Percentiles rank a stretch among this genome's conserved stretches.
Evolutionary conservation across 2,888 invertebrate genomes (phyloP).

Genomic region (Macrosoma leucophasiata): DNA sequence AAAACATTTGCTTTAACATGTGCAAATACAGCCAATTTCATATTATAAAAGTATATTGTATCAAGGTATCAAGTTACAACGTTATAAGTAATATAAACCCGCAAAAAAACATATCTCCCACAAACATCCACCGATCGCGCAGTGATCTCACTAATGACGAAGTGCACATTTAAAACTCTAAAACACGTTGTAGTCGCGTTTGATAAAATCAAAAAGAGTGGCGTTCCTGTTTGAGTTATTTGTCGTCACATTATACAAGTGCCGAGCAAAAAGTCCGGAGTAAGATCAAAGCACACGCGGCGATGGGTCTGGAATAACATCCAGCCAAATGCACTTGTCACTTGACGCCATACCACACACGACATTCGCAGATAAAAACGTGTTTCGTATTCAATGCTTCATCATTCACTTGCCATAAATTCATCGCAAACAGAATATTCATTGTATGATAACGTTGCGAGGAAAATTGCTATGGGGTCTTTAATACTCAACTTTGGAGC

Average conservation of each 20-base stretch:
- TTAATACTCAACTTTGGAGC: neutral
- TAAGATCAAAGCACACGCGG: conserved; percentile 66
- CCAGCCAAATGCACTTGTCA: conserved; percentile 42
- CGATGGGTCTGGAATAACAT: conserved; percentile 59
- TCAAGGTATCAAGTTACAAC: too few species aligned
- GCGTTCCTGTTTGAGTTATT: conserved; percentile 66
- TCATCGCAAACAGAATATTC: conserved; percentile 10
- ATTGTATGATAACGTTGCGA: conserved; percentile 11
- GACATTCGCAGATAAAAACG: conserved; percentile 25
- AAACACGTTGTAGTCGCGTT: conserved; percentile 47
- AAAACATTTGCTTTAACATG: too few species aligned
- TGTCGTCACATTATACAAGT: conserved; percentile 72
- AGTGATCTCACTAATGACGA: conserved; percentile 67
- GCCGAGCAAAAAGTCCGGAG: conserved; percentile 62
- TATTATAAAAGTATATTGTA: too few species aligned
- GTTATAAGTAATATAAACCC: neutral
- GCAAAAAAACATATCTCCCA: neutral
- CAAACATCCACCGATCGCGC: conserved; percentile 28
- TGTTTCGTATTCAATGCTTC: conserved; percentile 29
- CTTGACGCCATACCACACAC: conserved; percentile 27
- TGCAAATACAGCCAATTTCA: too few species aligned
- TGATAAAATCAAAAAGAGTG: conserved; percentile 64
- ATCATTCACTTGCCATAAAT: conserved; percentile 13
- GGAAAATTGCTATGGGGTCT: conserved; percentile 12
- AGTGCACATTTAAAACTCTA: conserved; percentile 54